Percentiles rank a stretch among this genome's conserved stretches.
Conservation (phyloP, 2,113 vertebrate genomes). For the Myotis lucifugus region DNA sequence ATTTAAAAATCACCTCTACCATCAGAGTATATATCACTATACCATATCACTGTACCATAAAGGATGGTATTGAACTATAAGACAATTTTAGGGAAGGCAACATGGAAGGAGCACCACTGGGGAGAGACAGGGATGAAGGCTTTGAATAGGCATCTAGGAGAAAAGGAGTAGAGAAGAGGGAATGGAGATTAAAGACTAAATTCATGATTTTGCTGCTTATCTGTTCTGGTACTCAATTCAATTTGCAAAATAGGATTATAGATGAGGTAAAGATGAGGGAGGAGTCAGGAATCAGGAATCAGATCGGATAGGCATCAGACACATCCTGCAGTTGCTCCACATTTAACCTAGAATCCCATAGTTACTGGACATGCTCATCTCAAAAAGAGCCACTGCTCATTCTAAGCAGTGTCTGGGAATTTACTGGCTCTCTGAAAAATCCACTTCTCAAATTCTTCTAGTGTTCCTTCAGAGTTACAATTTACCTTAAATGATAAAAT, state of each 20-base stretch:
- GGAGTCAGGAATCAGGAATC: background rate
- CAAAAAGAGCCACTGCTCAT: background rate
- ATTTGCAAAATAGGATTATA: background rate
- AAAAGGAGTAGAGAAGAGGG: background rate
- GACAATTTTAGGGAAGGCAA: background rate
- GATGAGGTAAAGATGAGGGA: background rate
- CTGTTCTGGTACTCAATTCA: background rate
- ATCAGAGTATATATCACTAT: background rate
- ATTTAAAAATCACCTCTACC: background rate
- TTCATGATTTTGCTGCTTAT: background rate
- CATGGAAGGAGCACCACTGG: background rate
- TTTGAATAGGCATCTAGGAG: background rate
- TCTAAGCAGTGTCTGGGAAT: background rate
- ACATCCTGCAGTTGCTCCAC: background rate
- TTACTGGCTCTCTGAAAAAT: background rate
- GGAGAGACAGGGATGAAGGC: background rate
- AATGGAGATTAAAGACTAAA: background rate
- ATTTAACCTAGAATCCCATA: background rate
- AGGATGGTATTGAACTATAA: background rate
- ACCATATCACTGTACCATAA: background rate
- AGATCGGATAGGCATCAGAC: background rate
- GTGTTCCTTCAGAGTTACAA: background rate
- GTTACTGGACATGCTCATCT: background rate
- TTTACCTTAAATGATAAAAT: background rate
- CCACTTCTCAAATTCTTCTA: conserved; percentile 3